Percentiles rank a stretch among this genome's conserved stretches.
These are phyloP conservation scores for Hyaena hyaena DNA, from an alignment of 2,113 vertebrate genomes.

Conservation along the genomic window DNA sequence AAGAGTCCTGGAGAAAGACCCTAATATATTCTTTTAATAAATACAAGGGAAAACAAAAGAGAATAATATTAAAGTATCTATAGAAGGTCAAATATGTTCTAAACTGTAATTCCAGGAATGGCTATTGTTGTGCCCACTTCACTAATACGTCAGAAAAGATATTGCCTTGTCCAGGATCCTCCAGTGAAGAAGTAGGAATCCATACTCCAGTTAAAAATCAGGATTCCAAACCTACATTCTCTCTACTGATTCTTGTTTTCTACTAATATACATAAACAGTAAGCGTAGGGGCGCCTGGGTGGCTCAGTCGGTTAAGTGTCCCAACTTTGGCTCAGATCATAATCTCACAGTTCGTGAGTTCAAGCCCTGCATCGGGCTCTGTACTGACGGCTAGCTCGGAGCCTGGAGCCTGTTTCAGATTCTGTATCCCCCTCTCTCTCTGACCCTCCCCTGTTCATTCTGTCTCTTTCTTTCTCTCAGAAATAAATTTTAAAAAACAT, in stretches of 20 bases:
- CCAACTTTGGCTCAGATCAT: too few species aligned
- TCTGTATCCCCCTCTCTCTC: too few species aligned
- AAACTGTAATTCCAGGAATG: background rate
- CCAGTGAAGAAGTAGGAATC: background rate
- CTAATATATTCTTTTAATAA: background rate
- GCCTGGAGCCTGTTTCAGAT: too few species aligned
- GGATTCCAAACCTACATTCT: background rate
- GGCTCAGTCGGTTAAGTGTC: too few species aligned
- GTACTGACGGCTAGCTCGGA: too few species aligned
- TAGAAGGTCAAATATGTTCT: background rate
- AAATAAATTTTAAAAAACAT: too few species aligned
- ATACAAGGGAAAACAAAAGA: background rate
- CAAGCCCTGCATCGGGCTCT: too few species aligned
- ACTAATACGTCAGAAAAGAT: background rate
- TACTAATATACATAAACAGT: background rate
- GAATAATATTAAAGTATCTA: background rate
- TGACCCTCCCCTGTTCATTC: too few species aligned
- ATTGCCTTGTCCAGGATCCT: background rate
- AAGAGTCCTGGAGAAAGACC: background rate
- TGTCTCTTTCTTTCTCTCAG: too few species aligned
- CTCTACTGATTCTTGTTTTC: background rate
- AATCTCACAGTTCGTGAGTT: too few species aligned
- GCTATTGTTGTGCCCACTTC: background rate
- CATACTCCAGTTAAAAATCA: background rate
- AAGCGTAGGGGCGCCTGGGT: too few species aligned